Evolutionary conservation across 2,888 invertebrate species (phyloP), one percentile per base, ranked within the genome.

Genomic region (Chironomus riparius): DNA sequence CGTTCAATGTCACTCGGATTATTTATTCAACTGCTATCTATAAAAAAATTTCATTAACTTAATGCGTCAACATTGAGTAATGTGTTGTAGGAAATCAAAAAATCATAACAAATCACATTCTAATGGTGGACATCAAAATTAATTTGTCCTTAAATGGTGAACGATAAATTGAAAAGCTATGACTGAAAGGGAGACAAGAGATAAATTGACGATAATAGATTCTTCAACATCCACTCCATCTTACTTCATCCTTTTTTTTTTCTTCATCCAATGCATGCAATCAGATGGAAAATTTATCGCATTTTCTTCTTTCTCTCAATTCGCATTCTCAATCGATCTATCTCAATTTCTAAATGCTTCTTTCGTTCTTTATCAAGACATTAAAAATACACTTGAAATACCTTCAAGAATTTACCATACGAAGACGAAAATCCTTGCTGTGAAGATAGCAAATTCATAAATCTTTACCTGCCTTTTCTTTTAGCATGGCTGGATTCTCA

Each of bases 381-480:
- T 15, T 56, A 18, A 56, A 18, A 18, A 18, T 15, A 56, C 56
- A 38, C 38, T 38, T 38, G 10, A 56, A 56, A 15, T 18, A 15
- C 56, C 15, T 18, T 56, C 15, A 18, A 56, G 56, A 18, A 56
- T 18, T 56, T 15, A 15, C 2, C 15, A 18, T 56, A 18, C 6
- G 15, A 5, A 56, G 56, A 5, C 13, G 3, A 70, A 28, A 28
- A 38, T 21, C 21, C 15, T 18, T 62, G 28, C 7, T 24, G 21
- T 10, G 1, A 4, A 21, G 21, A 47, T 18, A 47, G 47, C 47
- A 18, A 48, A 15, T 21, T 70, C 47, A 47, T 70, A 70, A 70
- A 70, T 70, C 70, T 70, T 70, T 47, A 70, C 47, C 70, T 70
- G 70, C 70, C 70, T 70, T 47, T 28, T 21, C 18, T 18, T 3